Percentiles rank a stretch among this genome's conserved stretches.
phyloP scores from a whole-genome alignment of 2,888 invertebrate species.

The Heteromyza rotundicornis region DNA sequence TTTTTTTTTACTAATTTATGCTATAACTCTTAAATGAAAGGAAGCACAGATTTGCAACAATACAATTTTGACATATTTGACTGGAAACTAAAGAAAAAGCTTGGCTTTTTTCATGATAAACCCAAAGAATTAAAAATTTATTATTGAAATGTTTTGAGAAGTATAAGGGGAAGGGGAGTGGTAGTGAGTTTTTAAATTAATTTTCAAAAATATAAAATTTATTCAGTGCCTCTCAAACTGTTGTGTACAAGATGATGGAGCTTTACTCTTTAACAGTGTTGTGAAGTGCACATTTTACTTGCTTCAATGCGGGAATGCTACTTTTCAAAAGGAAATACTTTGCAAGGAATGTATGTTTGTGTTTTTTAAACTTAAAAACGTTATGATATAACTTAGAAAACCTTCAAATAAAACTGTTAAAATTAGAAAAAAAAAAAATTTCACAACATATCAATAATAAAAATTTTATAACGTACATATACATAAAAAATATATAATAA shows the following conservation, averaged over 20 bases:
- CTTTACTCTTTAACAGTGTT: too few species aligned
- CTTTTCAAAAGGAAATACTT: not conserved
- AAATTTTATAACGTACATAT: constrained; percentile 28
- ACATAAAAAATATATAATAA: constrained; percentile 31
- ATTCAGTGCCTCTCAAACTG: too few species aligned
- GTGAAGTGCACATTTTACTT: too few species aligned
- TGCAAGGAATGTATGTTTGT: not conserved
- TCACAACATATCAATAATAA: constrained; percentile 22
- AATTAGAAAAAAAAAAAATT: constrained; percentile 13
- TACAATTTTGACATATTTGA: not conserved
- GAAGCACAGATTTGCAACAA: constrained; percentile 56
- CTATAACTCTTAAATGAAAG: constrained; percentile 57
- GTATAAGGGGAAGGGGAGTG: too few species aligned
- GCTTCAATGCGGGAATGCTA: too few species aligned
- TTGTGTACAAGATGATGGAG: too few species aligned
- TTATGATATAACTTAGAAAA: not conserved
- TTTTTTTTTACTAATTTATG: constrained; percentile 50
- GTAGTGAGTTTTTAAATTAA: not conserved
- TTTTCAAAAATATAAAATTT: not conserved
- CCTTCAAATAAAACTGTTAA: constrained; percentile 1
- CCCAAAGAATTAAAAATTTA: not conserved
- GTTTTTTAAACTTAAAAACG: not conserved
- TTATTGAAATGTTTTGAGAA: too few species aligned
- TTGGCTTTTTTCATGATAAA: constrained; percentile 18
- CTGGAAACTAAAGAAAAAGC: constrained; percentile 19